Evolutionary conservation across 2,113 vertebrate species (phyloP).

Genomic region (Lepidiolamprologus cunningtoni): DNA sequence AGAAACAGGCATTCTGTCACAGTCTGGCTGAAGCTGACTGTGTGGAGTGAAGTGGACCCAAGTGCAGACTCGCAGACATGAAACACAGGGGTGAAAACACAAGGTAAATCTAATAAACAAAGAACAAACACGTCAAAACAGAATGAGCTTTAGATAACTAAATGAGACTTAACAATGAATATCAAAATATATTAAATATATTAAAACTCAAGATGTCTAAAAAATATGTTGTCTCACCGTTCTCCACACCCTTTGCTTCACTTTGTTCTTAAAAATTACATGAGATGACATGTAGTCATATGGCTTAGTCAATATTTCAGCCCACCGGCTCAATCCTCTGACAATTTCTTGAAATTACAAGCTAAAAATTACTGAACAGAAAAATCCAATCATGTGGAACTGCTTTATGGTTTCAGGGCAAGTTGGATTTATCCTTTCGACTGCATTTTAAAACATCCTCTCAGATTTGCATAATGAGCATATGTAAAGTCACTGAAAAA

Average conservation of each 20-base stretch:
- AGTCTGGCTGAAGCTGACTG: not conserved
- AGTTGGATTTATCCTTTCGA: not conserved
- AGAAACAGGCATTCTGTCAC: not conserved
- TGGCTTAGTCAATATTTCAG: not conserved
- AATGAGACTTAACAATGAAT: fast-evolving
- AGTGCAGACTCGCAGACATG: not conserved
- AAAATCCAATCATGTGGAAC: not conserved
- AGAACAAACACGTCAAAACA: not conserved
- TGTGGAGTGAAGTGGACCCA: not conserved
- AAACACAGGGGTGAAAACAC: not conserved
- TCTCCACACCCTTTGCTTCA: not conserved
- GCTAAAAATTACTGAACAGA: not conserved
- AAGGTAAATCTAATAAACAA: not conserved
- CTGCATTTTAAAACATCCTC: not conserved
- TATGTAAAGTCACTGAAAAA: not conserved
- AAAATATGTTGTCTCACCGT: fast-evolving
- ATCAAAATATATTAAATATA: not conserved
- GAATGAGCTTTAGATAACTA: not conserved
- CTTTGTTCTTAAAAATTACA: not conserved
- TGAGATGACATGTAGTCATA: not conserved
- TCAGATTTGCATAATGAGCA: not conserved
- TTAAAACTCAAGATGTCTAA: not conserved
- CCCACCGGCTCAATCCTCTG: not conserved
- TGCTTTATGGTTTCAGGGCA: not conserved
- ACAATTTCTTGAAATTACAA: not conserved